These are phyloP conservation scores for Trachymyrmex septentrionalis DNA, from an alignment of 1,140 invertebrate genomes.

Conservation along the genomic window DNA sequence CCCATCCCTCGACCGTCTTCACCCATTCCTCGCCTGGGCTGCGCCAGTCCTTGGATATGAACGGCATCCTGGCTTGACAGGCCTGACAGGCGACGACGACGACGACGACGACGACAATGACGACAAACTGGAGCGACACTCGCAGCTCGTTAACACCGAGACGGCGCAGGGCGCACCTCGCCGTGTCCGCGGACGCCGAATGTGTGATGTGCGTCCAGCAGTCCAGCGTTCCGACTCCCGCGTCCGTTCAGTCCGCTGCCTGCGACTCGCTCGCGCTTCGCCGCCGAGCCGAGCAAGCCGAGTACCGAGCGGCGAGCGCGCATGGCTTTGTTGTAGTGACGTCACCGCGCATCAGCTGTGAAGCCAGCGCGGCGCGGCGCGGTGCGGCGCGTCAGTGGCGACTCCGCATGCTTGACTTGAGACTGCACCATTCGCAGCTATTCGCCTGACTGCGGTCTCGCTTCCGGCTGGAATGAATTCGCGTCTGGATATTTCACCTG, in stretches of 20 bases:
- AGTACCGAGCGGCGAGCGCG: conserved; percentile 77
- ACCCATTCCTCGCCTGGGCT: conserved; percentile 99
- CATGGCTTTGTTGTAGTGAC: conserved; percentile 85
- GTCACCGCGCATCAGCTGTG: conserved; percentile 82
- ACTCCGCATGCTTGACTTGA: neutral
- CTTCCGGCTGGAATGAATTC: neutral
- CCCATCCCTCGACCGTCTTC: conserved; percentile 98
- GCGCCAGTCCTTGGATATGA: conserved; percentile 97
- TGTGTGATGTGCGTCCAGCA: conserved; percentile 17
- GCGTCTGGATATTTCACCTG: too few species aligned
- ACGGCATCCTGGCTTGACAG: conserved; percentile 92
- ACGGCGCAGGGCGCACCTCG: conserved; percentile 54
- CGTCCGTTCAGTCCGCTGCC: conserved; percentile 31
- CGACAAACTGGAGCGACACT: conserved; percentile 19
- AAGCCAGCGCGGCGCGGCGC: conserved; percentile 32
- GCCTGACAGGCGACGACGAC: neutral
- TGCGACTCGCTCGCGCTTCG: conserved; percentile 42
- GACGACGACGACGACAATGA: neutral
- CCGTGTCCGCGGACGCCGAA: conserved; percentile 65
- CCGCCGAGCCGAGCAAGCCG: conserved; percentile 36
- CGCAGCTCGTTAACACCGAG: neutral
- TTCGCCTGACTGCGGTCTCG: neutral
- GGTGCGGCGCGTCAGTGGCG: too few species aligned
- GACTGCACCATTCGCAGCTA: neutral
- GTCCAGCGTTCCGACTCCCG: conserved; percentile 38